Evolutionary conservation across 2,113 vertebrate species (phyloP).

Genomic region (Tringa solitaria): DNA sequence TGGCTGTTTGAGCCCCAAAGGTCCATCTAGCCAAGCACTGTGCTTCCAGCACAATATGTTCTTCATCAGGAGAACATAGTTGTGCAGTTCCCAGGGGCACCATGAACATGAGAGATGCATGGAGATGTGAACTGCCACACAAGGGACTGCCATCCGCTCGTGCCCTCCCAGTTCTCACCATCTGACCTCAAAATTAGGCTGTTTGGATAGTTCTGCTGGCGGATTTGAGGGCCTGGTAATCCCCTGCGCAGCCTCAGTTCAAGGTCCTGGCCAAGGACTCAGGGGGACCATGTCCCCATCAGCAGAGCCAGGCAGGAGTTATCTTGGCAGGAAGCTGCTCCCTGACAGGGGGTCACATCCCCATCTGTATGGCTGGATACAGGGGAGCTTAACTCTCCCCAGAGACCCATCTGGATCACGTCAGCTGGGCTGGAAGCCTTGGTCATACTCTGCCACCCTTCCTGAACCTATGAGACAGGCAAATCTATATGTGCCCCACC

Average conservation of each 20-base stretch:
- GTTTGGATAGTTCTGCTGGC: background rate
- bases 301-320: background rate
- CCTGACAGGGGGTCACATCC: background rate
- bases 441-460: background rate
- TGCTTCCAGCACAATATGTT: background rate
- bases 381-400: background rate
- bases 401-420: accelerated
- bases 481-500: background rate
- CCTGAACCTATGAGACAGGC: background rate
- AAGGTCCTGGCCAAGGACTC: background rate
- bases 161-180: accelerated
- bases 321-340: background rate
- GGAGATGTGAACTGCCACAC: background rate
- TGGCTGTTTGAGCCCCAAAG: background rate
- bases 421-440: background rate
- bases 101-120: background rate
- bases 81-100: background rate
- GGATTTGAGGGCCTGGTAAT: background rate
- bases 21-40: background rate
- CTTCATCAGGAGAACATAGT: background rate
- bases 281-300: accelerated
- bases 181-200: background rate
- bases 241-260: background rate
- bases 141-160: background rate
- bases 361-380: background rate